Conservation (phyloP, 92 coral and sea anemone species). For the Paragorgia papillata region DNA sequence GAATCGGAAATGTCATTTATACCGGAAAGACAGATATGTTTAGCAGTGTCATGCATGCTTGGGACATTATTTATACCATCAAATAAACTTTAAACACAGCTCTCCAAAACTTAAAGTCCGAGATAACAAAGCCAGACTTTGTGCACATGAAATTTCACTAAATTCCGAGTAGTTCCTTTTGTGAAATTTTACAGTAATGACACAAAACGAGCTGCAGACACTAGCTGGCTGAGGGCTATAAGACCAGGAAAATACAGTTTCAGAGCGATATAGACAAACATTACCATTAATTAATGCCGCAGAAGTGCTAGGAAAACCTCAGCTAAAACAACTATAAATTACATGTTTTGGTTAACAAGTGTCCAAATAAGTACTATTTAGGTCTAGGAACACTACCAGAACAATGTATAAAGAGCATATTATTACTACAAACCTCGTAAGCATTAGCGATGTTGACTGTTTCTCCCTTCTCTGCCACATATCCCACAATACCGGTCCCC, state of each 20-base stretch:
- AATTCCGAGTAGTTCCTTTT: not conserved
- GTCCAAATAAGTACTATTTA: not conserved
- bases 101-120: not conserved
- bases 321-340: slow-evolving; percentile 28
- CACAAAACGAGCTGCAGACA: too few species aligned
- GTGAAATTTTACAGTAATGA: not conserved
- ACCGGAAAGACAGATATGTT: slow-evolving; percentile 32
- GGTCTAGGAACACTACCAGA: slow-evolving; percentile 1
- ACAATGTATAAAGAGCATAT: slow-evolving; percentile 10
- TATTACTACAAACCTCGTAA: slow-evolving; percentile 74
- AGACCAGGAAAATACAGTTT: too few species aligned
- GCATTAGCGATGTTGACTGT: slow-evolving; percentile 97
- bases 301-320: slow-evolving; percentile 11
- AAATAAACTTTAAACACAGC: not conserved
- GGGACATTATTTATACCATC: not conserved
- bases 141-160: not conserved
- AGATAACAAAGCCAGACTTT: not conserved
- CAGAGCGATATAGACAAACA: too few species aligned
- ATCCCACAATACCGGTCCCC: slow-evolving; percentile 99
- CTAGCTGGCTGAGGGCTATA: too few species aligned
- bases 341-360: slow-evolving; percentile 9
- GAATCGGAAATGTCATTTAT: not conserved
- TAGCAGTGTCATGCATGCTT: not conserved
- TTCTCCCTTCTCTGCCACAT: slow-evolving; percentile 97
- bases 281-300: not conserved